These are phyloP conservation scores for Crematogaster levior DNA, from an alignment of 2,888 invertebrate species.

Conservation along the genomic window DNA sequence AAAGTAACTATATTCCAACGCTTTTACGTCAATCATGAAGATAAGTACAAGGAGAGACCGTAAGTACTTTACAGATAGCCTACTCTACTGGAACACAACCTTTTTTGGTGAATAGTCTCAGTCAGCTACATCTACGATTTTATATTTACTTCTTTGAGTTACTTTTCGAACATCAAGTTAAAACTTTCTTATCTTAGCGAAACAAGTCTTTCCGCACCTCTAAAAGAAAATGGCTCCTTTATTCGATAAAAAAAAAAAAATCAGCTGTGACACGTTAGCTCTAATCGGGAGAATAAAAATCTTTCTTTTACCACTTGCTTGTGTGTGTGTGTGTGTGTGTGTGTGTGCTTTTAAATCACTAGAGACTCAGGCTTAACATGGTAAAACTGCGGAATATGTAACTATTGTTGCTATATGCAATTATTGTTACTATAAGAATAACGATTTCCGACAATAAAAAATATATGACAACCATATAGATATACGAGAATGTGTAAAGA, in stretches of 20 bases:
- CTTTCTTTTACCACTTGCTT: not conserved
- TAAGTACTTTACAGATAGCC: constrained; percentile 75
- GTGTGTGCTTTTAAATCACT: not conserved
- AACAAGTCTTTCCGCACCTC: not conserved
- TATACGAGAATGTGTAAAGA: not conserved
- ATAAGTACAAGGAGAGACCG: constrained; percentile 63
- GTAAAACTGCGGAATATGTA: not conserved
- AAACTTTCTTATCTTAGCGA: constrained; percentile 21
- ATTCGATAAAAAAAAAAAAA: not conserved
- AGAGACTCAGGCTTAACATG: not conserved
- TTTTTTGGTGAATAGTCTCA: constrained; percentile 83
- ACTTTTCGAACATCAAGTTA: constrained; percentile 27
- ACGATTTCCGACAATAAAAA: not conserved
- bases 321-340: too few species aligned
- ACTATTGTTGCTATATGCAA: too few species aligned
- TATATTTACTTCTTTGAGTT: constrained; percentile 58
- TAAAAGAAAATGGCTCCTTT: constrained; percentile 9
- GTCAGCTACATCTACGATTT: constrained; percentile 75
- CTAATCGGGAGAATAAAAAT: not conserved
- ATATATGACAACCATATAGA: not conserved
- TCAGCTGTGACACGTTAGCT: not conserved
- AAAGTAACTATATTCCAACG: constrained; percentile 20
- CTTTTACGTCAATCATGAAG: constrained; percentile 49
- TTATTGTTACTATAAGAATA: not conserved
- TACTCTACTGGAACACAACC: constrained; percentile 83